These are phyloP conservation scores for Barbus barbus DNA, from an alignment of 2,113 vertebrate species.

Conservation along the genomic window DNA sequence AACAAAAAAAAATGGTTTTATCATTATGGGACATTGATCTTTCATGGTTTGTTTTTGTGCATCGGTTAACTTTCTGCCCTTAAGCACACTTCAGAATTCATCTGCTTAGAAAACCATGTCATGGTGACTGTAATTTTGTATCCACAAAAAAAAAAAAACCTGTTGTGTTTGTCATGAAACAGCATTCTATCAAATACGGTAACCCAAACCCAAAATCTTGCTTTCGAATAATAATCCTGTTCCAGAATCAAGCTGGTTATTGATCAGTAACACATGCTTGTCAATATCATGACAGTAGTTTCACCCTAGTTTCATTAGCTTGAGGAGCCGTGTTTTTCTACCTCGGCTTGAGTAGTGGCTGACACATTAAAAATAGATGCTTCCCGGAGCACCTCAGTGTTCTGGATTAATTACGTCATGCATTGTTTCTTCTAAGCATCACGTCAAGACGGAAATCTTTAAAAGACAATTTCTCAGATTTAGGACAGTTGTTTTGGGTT, in stretches of 20 bases:
- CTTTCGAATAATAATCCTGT: not conserved
- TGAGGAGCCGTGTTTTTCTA: not conserved
- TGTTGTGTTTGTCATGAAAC: not conserved
- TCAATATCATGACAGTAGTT: not conserved
- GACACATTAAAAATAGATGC: slow-evolving; percentile 46
- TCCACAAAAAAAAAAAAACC: too few relatives aligned
- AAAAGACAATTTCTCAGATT: slow-evolving; percentile 53
- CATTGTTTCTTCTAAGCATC: slow-evolving; percentile 41
- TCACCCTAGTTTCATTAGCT: not conserved
- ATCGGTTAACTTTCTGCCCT: not conserved
- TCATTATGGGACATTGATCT: too few relatives aligned
- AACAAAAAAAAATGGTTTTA: not conserved
- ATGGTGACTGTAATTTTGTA: not conserved
- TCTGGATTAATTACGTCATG: slow-evolving; percentile 44
- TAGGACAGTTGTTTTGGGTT: slow-evolving; percentile 9
- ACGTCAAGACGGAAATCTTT: slow-evolving; percentile 42
- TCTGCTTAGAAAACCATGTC: not conserved
- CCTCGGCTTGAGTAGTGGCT: not conserved
- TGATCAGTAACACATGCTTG: not conserved
- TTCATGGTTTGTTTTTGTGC: not conserved
- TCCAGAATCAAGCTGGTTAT: not conserved
- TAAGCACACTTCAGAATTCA: not conserved
- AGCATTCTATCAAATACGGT: not conserved
- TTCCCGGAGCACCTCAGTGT: slow-evolving; percentile 33
- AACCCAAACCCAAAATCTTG: not conserved